Percentiles rank a stretch among this genome's conserved stretches.
Evolutionary conservation across 2,888 invertebrate genomes (phyloP).

Genomic region (Megamerina dolium): DNA sequence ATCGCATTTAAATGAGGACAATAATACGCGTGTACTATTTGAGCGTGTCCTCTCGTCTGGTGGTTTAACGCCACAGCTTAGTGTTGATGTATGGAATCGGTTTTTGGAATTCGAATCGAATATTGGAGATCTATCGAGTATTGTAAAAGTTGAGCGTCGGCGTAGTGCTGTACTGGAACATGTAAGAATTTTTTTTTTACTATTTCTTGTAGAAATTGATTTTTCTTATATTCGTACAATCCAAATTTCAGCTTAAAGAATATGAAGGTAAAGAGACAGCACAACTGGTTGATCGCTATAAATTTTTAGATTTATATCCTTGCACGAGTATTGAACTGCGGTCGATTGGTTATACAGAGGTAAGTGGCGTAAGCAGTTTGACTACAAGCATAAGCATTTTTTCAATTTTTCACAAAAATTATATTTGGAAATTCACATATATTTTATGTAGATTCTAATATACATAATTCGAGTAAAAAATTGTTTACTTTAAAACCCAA

Average conservation of each 20-base stretch:
- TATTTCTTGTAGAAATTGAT: neutral
- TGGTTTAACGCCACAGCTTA: constrained; percentile 82
- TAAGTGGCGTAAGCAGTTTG: constrained; percentile 44
- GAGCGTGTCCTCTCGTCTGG: constrained; percentile 93
- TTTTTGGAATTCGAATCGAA: constrained; percentile 98
- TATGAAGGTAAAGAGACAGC: constrained; percentile 97
- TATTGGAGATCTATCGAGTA: constrained; percentile 94
- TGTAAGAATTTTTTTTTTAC: constrained; percentile 49
- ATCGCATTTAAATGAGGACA: constrained; percentile 98
- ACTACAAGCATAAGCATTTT: neutral
- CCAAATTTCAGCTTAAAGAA: constrained; percentile 69
- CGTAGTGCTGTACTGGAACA: constrained; percentile 86
- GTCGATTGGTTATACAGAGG: constrained; percentile 79
- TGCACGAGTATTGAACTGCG: constrained; percentile 86
- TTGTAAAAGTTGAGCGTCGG: constrained; percentile 94
- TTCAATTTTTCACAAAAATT: neutral
- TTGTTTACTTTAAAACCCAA: no score
- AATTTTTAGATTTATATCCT: constrained; percentile 91
- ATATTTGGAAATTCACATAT: neutral
- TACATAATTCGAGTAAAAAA: no score
- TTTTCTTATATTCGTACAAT: neutral
- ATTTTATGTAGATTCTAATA: no score
- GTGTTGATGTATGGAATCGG: constrained; percentile 97
- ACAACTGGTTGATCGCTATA: constrained; percentile 91
- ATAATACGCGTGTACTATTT: constrained; percentile 98